Percentiles rank a stretch among this genome's conserved stretches.
Conservation (phyloP, 2,888 invertebrate species). For the Tenodera sinensis region DNA sequence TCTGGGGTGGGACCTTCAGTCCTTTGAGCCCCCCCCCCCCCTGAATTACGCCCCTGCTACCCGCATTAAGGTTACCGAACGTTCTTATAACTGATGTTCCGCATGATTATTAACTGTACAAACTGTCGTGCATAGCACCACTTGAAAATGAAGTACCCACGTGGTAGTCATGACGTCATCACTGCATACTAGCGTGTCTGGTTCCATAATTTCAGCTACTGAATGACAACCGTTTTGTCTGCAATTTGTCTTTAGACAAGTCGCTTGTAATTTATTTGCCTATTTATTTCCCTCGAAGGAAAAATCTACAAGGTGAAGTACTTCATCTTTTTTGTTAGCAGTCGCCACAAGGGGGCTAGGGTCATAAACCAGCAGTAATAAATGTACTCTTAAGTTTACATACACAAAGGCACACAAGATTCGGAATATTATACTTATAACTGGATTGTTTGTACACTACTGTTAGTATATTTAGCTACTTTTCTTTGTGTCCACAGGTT, state of each 20-base stretch:
- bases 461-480: too few species aligned
- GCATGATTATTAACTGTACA: neutral
- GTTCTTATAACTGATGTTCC: too few species aligned
- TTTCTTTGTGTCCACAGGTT: too few species aligned
- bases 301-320: neutral
- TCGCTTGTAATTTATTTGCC: neutral
- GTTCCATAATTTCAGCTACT: neutral
- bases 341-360: neutral
- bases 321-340: neutral
- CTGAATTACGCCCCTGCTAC: too few species aligned
- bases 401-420: neutral
- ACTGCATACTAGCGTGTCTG: neutral
- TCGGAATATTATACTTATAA: neutral
- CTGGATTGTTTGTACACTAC: too few species aligned
- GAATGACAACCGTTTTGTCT: neutral
- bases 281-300: neutral
- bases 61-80: too few species aligned
- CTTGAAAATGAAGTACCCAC: neutral
- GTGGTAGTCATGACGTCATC: neutral
- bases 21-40: too few species aligned
- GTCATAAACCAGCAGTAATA: neutral
- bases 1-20: too few species aligned
- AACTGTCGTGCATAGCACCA: neutral
- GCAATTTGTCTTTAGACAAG: neutral
- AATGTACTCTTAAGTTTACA: neutral